phyloP scores from a whole-genome alignment of 2,797 vertebrate genomes.

The Oreochromis mossambicus region DNA sequence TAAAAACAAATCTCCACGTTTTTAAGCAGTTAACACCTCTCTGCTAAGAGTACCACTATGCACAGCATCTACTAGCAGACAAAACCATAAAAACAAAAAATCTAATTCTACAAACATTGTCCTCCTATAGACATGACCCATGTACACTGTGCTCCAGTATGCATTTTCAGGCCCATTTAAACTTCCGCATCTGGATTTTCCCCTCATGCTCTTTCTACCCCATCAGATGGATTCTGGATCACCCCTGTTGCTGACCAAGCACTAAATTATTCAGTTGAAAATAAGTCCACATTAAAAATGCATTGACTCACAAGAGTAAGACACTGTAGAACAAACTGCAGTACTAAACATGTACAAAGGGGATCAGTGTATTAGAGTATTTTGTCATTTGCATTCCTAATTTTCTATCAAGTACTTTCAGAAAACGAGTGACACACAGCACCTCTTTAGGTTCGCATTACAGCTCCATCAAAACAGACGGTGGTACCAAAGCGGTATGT shows the following conservation, averaged over 20 bases:
- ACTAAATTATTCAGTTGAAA: constrained; percentile 79
- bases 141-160: not conserved
- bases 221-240: constrained; percentile 64
- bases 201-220: constrained; percentile 30
- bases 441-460: not conserved
- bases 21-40: not conserved
- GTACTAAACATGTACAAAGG: constrained; percentile 43
- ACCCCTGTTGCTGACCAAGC: constrained; percentile 66
- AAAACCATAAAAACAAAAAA: not conserved
- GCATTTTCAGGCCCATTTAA: constrained; percentile 33
- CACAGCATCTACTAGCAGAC: not conserved
- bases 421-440: constrained; percentile 14
- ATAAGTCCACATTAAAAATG: constrained; percentile 79
- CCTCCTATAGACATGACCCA: not conserved
- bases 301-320: constrained; percentile 65
- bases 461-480: constrained; percentile 16
- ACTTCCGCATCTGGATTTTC: constrained; percentile 40
- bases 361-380: constrained; percentile 37
- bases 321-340: constrained; percentile 70
- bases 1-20: not conserved
- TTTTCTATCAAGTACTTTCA: constrained; percentile 46
- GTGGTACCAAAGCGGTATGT: not conserved
- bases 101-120: not conserved
- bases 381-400: constrained; percentile 45
- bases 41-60: not conserved